phyloP scores from a whole-genome alignment of 2,797 vertebrate genomes.

The Propithecus perrieri region DNA sequence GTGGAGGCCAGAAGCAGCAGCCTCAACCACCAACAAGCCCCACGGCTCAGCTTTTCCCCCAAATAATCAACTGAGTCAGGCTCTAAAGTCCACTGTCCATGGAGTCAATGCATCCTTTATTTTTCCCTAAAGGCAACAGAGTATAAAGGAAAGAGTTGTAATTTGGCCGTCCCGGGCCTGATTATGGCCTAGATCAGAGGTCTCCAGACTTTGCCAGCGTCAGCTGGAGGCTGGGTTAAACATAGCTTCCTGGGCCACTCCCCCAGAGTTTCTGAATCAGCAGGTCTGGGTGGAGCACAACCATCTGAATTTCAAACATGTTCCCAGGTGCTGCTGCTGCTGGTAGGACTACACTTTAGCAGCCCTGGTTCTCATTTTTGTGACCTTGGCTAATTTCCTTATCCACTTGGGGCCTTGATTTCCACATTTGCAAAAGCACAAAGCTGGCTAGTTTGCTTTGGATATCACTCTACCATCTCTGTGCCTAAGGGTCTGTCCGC shows the following conservation, averaged over 20 bases:
- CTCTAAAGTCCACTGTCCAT: neutral
- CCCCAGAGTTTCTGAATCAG: neutral
- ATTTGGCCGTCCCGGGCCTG: neutral
- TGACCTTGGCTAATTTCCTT: neutral
- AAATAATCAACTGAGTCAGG: neutral
- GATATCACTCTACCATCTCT: neutral
- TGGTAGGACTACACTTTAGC: accelerated
- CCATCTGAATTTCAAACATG: neutral
- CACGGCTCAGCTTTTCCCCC: neutral
- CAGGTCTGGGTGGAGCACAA: neutral
- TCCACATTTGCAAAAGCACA: neutral
- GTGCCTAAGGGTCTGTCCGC: neutral
- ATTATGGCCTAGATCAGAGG: accelerated
- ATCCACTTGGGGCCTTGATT: neutral
- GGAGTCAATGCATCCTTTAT: neutral
- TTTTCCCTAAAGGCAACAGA: neutral
- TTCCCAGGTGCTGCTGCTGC: neutral
- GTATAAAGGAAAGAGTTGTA: neutral
- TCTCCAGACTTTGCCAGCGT: neutral
- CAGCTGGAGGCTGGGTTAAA: neutral
- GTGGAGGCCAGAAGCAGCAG: neutral
- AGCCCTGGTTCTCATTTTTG: neutral
- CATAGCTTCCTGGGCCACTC: neutral
- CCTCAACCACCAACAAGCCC: neutral
- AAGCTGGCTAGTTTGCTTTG: neutral